Evolutionary conservation across 2,888 invertebrate genomes (phyloP).

Genomic region (Lacanobia wlatinum): DNA sequence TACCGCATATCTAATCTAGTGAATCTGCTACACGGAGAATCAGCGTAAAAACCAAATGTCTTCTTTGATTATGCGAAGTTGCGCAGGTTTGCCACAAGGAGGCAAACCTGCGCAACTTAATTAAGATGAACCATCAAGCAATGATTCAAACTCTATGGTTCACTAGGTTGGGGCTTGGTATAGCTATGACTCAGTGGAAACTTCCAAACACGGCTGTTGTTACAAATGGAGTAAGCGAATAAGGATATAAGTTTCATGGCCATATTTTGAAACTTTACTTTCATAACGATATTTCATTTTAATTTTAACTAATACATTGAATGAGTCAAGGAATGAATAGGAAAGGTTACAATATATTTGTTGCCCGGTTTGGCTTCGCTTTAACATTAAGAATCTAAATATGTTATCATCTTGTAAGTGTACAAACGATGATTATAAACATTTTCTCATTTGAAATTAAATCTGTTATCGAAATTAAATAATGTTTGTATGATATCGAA

Average conservation of each 20-base stretch:
- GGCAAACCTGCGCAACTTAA: conserved; percentile 9
- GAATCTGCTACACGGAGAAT: background rate
- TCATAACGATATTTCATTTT: conserved; percentile 20
- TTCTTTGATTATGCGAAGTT: background rate
- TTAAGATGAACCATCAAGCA: background rate
- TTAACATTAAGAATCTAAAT: background rate
- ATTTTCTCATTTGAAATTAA: background rate
- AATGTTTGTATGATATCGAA: too few species aligned
- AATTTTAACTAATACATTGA: conserved; percentile 10
- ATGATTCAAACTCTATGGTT: conserved; percentile 15
- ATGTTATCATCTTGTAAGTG: conserved; percentile 9
- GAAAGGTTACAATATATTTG: conserved; percentile 11
- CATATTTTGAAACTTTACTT: conserved; percentile 33
- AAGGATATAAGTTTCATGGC: conserved; percentile 39
- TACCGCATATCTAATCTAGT: background rate
- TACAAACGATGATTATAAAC: conserved; percentile 7
- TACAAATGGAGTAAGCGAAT: conserved; percentile 29
- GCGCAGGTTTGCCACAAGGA: background rate
- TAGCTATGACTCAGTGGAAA: conserved; percentile 23
- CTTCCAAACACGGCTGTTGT: conserved; percentile 4
- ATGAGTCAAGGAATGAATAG: conserved; percentile 19
- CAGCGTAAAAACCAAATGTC: conserved; percentile 19
- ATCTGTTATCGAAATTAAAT: too few species aligned
- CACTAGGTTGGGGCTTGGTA: conserved; percentile 4
- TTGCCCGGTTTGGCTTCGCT: conserved; percentile 12